Conservation (phyloP, 2,113 vertebrate species). For the Brachionichthys hirsutus region DNA sequence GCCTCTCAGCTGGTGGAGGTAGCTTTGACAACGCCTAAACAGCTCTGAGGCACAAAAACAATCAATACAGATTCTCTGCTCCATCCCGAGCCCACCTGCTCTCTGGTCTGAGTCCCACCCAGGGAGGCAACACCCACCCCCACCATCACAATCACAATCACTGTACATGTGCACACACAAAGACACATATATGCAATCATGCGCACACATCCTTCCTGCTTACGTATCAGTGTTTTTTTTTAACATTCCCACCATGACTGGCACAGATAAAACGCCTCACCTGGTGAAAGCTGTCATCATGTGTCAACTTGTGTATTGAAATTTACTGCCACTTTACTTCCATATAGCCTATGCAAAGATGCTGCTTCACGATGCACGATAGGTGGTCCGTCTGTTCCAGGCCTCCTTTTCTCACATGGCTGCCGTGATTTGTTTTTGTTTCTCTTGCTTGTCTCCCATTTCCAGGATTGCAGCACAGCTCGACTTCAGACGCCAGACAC, state of each 20-base stretch:
- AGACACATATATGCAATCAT: constrained; percentile 2
- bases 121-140: constrained; percentile 68
- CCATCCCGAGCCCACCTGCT: constrained; percentile 86
- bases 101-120: constrained; percentile 76
- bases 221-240: constrained; percentile 36
- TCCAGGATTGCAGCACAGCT: constrained; percentile 32
- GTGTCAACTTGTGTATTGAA: constrained; percentile 14
- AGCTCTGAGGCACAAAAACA: constrained; percentile 90
- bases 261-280: constrained; percentile 20
- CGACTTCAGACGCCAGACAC: constrained; percentile 28
- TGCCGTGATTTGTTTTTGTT: constrained; percentile 35
- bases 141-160: constrained; percentile 50
- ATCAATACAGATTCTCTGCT: constrained; percentile 95
- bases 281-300: constrained; percentile 25
- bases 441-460: constrained; percentile 21
- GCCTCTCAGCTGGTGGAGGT: constrained; percentile 98
- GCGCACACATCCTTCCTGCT: constrained; percentile 14
- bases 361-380: constrained; percentile 14
- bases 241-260: constrained; percentile 30
- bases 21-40: constrained; percentile 95
- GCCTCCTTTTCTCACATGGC: constrained; percentile 12
- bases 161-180: constrained; percentile 37
- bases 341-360: constrained; percentile 1
- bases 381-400: constrained; percentile 26
- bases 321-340: constrained; percentile 26